Percentiles rank a stretch among this genome's conserved stretches.
These are phyloP conservation scores for Chrysolina americana DNA, from an alignment of 2,888 invertebrate species.

Conservation along the genomic window DNA sequence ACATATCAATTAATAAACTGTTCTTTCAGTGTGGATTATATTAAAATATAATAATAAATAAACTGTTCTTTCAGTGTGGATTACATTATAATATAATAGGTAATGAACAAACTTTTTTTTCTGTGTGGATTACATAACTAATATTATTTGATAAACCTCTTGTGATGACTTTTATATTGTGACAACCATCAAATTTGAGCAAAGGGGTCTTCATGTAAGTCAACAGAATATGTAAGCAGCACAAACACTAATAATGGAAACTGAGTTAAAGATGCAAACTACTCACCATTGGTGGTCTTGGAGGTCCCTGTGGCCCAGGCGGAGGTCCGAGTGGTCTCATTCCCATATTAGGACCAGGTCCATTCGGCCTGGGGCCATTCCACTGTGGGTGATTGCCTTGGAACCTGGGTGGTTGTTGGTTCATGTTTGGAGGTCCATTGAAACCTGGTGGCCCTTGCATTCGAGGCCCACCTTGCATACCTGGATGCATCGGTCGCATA, in stretches of 20 bases:
- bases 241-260: neutral
- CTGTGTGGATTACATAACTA: too few species aligned
- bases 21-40: too few species aligned
- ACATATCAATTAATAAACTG: too few species aligned
- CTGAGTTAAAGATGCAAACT: slow-evolving; percentile 24
- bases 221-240: too few species aligned
- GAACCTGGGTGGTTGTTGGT: slow-evolving; percentile 73
- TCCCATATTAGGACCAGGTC: slow-evolving; percentile 68
- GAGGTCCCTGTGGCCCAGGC: slow-evolving; percentile 76
- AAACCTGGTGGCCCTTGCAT: slow-evolving; percentile 75
- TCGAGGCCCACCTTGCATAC: slow-evolving; percentile 72
- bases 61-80: too few species aligned
- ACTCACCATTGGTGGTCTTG: slow-evolving; percentile 74
- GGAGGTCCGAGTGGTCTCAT: slow-evolving; percentile 74
- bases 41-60: too few species aligned
- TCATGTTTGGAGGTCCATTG: slow-evolving; percentile 73
- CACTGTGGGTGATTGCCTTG: slow-evolving; percentile 72
- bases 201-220: too few species aligned
- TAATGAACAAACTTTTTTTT: too few species aligned
- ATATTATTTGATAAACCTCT: too few species aligned
- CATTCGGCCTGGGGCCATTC: slow-evolving; percentile 74
- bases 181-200: too few species aligned
- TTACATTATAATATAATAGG: too few species aligned
- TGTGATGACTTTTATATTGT: too few species aligned
- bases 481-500: slow-evolving; percentile 72